Evolutionary conservation across 1,140 invertebrate genomes (phyloP), one percentile per base, ranked within the genome.

Genomic region (Hestina assimilis): DNA sequence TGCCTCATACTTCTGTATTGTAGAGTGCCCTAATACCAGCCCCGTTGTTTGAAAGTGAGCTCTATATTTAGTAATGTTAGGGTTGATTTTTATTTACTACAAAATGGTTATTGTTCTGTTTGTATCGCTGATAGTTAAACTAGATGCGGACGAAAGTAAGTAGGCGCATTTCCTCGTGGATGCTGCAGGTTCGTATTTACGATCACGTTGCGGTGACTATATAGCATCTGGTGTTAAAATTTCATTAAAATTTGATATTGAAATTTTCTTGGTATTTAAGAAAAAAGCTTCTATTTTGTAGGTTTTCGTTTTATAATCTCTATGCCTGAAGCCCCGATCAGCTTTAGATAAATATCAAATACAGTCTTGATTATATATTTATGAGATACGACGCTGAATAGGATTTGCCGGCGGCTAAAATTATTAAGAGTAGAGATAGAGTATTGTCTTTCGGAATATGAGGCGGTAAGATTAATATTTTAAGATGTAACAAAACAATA

Each of bases 131-230:
- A 14, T 33, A 20, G 40, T 43, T 24, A 61, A 70, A 75, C 69
- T 81, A 78, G 78, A 79, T 82, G 79, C 76, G 79, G 68, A 69
- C 66, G 73, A 77, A 82, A 84, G 79, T 80, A 87, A 83, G 83
- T 83, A 83, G 79, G 72, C 67, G 75, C 78, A 77, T 83, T 83
- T 81, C 75, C 73, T 63, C 33, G 33, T 71, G 70, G 83, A 86
- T 82, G 79, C 78, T 86, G 80, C 73, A 67, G 57, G 56, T 43
- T 46, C 41, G 51, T 38, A 54, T 54, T 54, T 54, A 54, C 28
- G 51, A 24, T 17, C 46, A 43, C 19, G 73, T 69, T 63, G 76
- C 70, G 79, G 75, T 69, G 75, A 75, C 51, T 75, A 72, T n/a
- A n/a, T 79, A 63, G 68, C 50, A 66, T 71, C 71, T 75, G 51